Percentiles rank a stretch among this genome's conserved stretches.
phyloP scores from a whole-genome alignment of 2,113 vertebrate species.

The Etia nguti region DNA sequence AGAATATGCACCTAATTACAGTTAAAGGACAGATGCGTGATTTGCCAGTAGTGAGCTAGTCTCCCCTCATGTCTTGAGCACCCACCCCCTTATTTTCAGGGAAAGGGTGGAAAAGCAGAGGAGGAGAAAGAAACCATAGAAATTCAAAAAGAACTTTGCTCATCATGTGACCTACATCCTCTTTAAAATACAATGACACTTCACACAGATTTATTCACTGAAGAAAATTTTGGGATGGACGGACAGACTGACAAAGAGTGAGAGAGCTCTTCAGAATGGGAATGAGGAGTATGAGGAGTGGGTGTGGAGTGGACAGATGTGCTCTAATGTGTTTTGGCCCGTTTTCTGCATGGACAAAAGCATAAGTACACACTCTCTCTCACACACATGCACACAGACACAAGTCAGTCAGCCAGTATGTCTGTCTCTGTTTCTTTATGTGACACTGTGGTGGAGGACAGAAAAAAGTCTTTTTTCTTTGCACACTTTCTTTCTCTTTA shows the following conservation, averaged over 20 bases:
- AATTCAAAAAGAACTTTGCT: not conserved
- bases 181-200: slow-evolving; percentile 1
- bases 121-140: not conserved
- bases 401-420: not conserved
- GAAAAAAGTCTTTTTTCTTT: not conserved
- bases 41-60: not conserved
- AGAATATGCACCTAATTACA: not conserved
- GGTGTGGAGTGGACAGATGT: slow-evolving; percentile 65
- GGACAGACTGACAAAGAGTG: not conserved
- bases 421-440: slow-evolving; percentile 15
- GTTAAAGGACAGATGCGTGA: not conserved
- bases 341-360: slow-evolving; percentile 52
- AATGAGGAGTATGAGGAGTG: slow-evolving; percentile 56
- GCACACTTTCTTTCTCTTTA: not conserved
- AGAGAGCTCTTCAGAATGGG: slow-evolving; percentile 46
- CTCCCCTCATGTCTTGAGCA: not conserved
- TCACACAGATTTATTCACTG: not conserved
- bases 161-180: not conserved
- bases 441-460: not conserved
- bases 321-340: slow-evolving; percentile 69
- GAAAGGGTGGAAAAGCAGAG: not conserved
- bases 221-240: slow-evolving; percentile 7
- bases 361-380: not conserved
- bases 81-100: not conserved
- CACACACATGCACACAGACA: not conserved